These are phyloP conservation scores for Pogonomyrmex californicus DNA, from an alignment of 1,140 invertebrate species.

Conservation along the genomic window DNA sequence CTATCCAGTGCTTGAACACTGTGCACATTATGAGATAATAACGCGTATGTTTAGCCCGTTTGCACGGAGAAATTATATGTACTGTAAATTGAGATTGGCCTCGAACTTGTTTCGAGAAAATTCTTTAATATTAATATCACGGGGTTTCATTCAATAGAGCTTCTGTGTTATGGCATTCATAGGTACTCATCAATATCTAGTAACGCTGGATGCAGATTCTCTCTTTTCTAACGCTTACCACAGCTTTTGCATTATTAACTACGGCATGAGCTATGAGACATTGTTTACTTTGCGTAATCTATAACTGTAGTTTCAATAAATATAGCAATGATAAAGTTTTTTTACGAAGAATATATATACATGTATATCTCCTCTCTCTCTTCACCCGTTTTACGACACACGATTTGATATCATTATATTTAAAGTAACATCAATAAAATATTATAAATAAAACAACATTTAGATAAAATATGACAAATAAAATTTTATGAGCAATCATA, in stretches of 20 bases:
- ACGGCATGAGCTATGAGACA: constrained; percentile 62
- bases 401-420: constrained; percentile 43
- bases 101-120: constrained; percentile 25
- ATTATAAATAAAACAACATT: constrained; percentile 41
- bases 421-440: constrained; percentile 49
- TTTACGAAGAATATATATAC: constrained; percentile 11
- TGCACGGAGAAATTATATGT: constrained; percentile 5
- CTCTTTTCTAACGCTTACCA: constrained; percentile 35
- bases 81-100: constrained; percentile 25
- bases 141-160: constrained; percentile 52
- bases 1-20: constrained; percentile 47
- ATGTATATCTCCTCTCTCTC: not conserved
- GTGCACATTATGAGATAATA: constrained; percentile 10
- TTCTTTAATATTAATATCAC: constrained; percentile 60
- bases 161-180: constrained; percentile 56
- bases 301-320: constrained; percentile 10
- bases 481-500: constrained; percentile 11
- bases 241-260: constrained; percentile 37
- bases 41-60: constrained; percentile 31
- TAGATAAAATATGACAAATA: constrained; percentile 40
- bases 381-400: not conserved
- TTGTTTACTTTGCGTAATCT: constrained; percentile 31
- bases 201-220: constrained; percentile 20
- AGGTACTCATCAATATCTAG: constrained; percentile 37
- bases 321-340: constrained; percentile 13